Percentiles rank a stretch among this genome's conserved stretches.
phyloP scores from a whole-genome alignment of 2,888 invertebrate species.

The Bibio marci region DNA sequence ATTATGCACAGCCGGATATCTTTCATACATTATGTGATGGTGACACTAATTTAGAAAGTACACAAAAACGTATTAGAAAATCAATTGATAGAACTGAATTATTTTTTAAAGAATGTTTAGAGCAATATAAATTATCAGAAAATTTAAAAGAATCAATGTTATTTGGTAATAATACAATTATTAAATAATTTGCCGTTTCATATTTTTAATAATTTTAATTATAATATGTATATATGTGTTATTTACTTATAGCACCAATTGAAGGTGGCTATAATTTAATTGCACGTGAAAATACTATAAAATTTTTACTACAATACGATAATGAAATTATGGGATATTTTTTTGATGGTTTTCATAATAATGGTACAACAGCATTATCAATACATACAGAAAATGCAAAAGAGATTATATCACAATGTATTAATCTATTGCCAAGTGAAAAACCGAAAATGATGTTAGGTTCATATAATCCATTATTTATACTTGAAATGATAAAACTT shows the following conservation, averaged over 20 bases:
- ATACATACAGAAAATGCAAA: conserved; percentile 36
- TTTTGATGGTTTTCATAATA: conserved; percentile 66
- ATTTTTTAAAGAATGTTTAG: conserved; percentile 52
- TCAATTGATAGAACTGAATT: conserved; percentile 48
- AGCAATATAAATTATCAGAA: conserved; percentile 41
- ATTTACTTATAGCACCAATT: conserved; percentile 20
- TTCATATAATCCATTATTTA: conserved; percentile 55
- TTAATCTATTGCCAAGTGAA: conserved; percentile 44
- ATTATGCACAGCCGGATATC: conserved; percentile 62
- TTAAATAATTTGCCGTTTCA: conserved; percentile 1
- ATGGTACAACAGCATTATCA: conserved; percentile 38
- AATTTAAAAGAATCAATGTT: conserved; percentile 28
- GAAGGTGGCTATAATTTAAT: conserved; percentile 51
- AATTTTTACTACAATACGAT: conserved; percentile 29
- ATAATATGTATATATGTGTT: not conserved
- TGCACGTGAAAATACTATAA: conserved; percentile 45
- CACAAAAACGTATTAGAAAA: conserved; percentile 52
- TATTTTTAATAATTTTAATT: too few species aligned
- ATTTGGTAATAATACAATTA: conserved; percentile 25
- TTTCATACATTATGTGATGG: conserved; percentile 66
- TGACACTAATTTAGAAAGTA: conserved; percentile 34
- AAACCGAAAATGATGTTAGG: conserved; percentile 60
- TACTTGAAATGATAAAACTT: conserved; percentile 51
- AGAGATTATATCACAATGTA: conserved; percentile 42
- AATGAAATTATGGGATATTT: conserved; percentile 50